Percentiles rank a stretch among this genome's conserved stretches.
These are phyloP conservation scores for Tyrophagus putrescentiae DNA, from an alignment of 1,140 invertebrate genomes.

Conservation along the genomic window DNA sequence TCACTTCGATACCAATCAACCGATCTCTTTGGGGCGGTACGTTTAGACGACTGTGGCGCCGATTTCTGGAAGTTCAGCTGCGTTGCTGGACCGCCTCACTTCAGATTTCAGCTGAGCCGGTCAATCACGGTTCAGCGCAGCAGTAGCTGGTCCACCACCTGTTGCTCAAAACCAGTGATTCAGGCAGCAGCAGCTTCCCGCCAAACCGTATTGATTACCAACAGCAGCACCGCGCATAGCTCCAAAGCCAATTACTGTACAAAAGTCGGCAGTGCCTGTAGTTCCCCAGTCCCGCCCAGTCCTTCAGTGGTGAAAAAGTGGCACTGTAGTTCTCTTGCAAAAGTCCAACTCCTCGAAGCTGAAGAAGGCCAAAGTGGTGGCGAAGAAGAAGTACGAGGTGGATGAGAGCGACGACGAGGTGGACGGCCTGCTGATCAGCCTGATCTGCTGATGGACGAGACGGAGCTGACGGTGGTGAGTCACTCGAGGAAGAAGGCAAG, in stretches of 20 bases:
- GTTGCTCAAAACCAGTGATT: no score
- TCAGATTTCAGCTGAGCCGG: no score
- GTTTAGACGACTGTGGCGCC: no score
- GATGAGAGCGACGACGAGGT: conserved; percentile 23
- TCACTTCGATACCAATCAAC: no score
- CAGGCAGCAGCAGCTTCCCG: background rate
- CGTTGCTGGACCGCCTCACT: no score
- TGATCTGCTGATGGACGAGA: conserved; percentile 3
- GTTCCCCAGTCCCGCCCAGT: background rate
- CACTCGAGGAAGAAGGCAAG: background rate
- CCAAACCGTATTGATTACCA: background rate
- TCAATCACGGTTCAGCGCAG: no score
- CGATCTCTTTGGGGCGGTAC: no score
- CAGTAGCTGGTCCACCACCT: no score
- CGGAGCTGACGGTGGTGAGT: background rate
- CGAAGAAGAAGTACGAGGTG: conserved; percentile 22
- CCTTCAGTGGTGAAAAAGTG: background rate
- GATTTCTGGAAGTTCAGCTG: no score
- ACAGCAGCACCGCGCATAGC: background rate
- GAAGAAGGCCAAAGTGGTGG: conserved; percentile 16
- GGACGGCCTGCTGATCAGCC: conserved; percentile 16
- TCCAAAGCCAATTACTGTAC: background rate
- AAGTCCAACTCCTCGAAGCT: conserved; percentile 17
- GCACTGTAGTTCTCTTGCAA: background rate
- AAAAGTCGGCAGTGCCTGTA: background rate